Evolutionary conservation across 1,140 invertebrate genomes (phyloP).

Genomic region (Drosophila nikananu): DNA sequence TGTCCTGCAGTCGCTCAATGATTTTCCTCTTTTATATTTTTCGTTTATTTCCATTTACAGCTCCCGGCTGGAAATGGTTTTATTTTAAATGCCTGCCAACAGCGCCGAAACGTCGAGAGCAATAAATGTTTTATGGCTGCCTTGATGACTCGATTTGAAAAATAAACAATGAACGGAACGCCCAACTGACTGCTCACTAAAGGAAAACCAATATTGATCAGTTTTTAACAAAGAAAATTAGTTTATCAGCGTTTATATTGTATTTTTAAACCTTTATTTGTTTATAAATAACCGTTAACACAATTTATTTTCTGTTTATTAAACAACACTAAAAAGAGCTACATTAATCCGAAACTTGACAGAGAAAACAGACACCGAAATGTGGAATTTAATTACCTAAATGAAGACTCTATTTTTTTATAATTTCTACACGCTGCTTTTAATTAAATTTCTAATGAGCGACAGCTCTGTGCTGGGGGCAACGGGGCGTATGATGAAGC

Average conservation of each 20-base stretch:
- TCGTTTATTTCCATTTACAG: constrained; percentile 25
- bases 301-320: constrained; percentile 5
- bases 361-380: not conserved
- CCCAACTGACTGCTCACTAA: constrained; percentile 6
- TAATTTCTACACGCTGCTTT: constrained; percentile 32
- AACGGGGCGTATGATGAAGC: constrained; percentile 47
- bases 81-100: constrained; percentile 34
- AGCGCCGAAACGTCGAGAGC: constrained; percentile 49
- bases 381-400: constrained; percentile 38
- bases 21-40: constrained; percentile 27
- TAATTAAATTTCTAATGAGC: constrained; percentile 57
- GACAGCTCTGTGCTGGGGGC: constrained; percentile 11
- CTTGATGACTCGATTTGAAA: constrained; percentile 35
- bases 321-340: not conserved
- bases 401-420: constrained; percentile 30
- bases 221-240: not conserved
- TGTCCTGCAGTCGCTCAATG: constrained; percentile 23
- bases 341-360: constrained; percentile 4
- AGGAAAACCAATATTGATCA: not conserved
- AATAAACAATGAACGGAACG: constrained; percentile 8
- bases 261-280: not conserved
- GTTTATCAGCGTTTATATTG: constrained; percentile 5
- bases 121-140: constrained; percentile 53
- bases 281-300: constrained; percentile 11
- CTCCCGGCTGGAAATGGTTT: constrained; percentile 21